phyloP scores from a whole-genome alignment of 2,797 vertebrate genomes.

The Sebastes nivosus region DNA sequence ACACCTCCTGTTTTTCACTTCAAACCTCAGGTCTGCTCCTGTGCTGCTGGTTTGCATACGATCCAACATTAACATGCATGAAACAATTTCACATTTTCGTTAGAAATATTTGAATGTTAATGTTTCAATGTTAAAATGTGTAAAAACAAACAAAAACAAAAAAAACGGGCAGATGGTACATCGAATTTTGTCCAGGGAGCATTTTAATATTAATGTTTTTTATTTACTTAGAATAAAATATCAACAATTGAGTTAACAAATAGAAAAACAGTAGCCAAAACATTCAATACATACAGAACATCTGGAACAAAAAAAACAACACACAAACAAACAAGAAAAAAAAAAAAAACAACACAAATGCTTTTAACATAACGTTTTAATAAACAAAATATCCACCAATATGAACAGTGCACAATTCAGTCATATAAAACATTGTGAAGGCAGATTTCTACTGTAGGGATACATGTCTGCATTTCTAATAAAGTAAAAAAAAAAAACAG shows the following conservation, averaged over 20 bases:
- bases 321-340: slow-evolving; percentile 1
- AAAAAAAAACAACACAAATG: not conserved
- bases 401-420: not conserved
- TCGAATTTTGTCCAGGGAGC: slow-evolving; percentile 10
- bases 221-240: slow-evolving; percentile 10
- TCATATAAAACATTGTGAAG: not conserved
- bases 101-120: slow-evolving; percentile 25
- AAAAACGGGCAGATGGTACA: slow-evolving; percentile 17
- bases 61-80: not conserved
- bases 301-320: not conserved
- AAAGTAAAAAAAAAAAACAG: not conserved
- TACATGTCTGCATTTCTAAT: not conserved
- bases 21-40: slow-evolving; percentile 6
- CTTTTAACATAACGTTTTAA: not conserved
- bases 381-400: slow-evolving; percentile 2
- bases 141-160: not conserved
- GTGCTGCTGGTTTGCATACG: slow-evolving; percentile 15
- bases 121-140: not conserved
- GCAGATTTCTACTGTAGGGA: not conserved
- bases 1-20: slow-evolving; percentile 8
- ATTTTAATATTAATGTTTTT: slow-evolving; percentile 48
- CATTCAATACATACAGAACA: not conserved
- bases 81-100: slow-evolving; percentile 30
- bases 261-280: not conserved
- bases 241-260: not conserved